Base-by-base conservation (phyloP, 2,888 invertebrate genomes). In the Torymus texanus region DNA sequence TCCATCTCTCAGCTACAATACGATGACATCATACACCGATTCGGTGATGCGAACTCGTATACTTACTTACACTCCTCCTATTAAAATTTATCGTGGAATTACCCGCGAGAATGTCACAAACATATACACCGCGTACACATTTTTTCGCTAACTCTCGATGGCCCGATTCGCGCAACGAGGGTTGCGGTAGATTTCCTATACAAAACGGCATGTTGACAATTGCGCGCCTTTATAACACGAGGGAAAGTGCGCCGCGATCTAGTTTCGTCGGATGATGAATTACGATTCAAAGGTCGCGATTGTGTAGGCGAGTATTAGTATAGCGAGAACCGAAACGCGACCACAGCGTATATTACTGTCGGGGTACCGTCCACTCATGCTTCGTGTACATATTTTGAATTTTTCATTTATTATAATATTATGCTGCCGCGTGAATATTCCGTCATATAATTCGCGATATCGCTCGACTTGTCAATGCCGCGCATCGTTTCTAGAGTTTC, bases 191-290 rank as follows among this genome's bases (percentile, higher is more conserved):
- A 80, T 80, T 80, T 80, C 80, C 80, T 18, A 72, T 21, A 21
- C 21, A 21, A 21, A 65, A 13, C 16, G 55, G 58, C 51, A 13
- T 3, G 51, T 50, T 55, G 67, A 72, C 61, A 41, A 29, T 53
- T 73, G 29, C 59, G 29, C n/a, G 29, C 4, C 5, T 5, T 2
- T 21, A 1, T 21, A 21, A 5, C 29, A 29, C 29, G 29, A 71
- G 72, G 68, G 66, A 78, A 66, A 78, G 70, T 66, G 74, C 77
- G 80, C 13, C 77, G 77, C 80, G 80, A 71, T 80, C 80, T 75
- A 80, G 74, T 80, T 80, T 80, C 61, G 41, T 21, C 21, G 14
- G 55, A 62, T 70, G 76, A 80, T 80, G 18, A 55, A 80, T 73
- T 65, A 63, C 68, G 70, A 51, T 66, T 77, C 77, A 80, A 66